Percentiles rank a stretch among this genome's conserved stretches.
Conservation (phyloP, 2,797 vertebrate genomes). For the Hapalemur alaotrensis region DNA sequence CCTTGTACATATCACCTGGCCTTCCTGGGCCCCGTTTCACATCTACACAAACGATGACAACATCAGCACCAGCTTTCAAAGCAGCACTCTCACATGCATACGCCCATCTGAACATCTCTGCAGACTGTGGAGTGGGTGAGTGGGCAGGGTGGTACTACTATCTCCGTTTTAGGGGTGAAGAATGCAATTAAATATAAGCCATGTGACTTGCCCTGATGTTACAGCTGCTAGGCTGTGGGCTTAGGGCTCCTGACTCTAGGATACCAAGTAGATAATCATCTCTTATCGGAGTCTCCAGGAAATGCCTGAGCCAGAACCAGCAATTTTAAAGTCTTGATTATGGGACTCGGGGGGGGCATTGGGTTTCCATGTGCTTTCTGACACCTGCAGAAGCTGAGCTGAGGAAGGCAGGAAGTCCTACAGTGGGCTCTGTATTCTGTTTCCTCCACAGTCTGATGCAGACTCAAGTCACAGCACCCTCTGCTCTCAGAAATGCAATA, state of each 20-base stretch:
- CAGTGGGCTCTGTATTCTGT: neutral
- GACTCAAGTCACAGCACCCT: neutral
- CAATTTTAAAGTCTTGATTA: neutral
- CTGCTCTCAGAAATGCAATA: neutral
- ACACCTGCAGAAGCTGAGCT: neutral
- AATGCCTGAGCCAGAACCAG: neutral
- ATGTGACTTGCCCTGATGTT: neutral
- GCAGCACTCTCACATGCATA: neutral
- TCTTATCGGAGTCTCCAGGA: constrained; percentile 34
- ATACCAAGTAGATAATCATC: neutral
- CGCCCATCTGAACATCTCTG: neutral
- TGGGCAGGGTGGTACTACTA: neutral
- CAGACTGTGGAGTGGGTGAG: neutral
- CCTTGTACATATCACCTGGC: neutral
- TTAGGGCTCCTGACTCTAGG: neutral
- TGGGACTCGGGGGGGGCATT: neutral
- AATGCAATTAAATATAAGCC: neutral
- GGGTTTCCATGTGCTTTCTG: neutral
- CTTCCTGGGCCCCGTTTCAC: neutral
- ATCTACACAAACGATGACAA: neutral
- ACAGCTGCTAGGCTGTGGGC: neutral
- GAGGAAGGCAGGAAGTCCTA: neutral
- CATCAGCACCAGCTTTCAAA: neutral
- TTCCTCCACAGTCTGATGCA: neutral
- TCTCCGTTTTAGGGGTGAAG: neutral